Conservation (phyloP, 2,113 vertebrate species). For the Takifugu bimaculatus region DNA sequence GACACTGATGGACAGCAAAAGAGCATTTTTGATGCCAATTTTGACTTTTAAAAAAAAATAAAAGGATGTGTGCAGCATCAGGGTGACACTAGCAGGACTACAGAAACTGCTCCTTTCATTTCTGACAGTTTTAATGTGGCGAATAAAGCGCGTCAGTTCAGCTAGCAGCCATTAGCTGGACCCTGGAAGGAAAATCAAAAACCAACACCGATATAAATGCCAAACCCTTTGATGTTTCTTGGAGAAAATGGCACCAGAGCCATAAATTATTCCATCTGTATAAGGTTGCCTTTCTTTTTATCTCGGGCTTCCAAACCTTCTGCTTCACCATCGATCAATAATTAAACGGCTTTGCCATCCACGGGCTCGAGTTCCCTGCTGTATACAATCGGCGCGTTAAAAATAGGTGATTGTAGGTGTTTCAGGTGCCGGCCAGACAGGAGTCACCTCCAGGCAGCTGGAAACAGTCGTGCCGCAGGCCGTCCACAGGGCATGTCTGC, state of each 20-base stretch:
- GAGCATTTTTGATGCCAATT: no score
- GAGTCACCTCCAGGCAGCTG: conserved; percentile 22
- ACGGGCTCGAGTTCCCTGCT: conserved; percentile 22
- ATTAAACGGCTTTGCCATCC: conserved; percentile 34
- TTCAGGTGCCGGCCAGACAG: conserved; percentile 19
- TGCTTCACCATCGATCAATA: conserved; percentile 33
- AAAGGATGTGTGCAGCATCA: conserved; percentile 15
- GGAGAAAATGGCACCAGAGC: neutral
- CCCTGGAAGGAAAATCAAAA: conserved; percentile 23
- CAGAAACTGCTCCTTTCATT: conserved; percentile 39
- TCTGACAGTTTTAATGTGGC: conserved; percentile 42
- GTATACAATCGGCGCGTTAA: conserved; percentile 22
- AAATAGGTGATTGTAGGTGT: conserved; percentile 39
- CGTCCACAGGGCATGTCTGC: conserved; percentile 24
- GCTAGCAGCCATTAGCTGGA: no score
- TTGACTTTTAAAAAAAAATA: no score
- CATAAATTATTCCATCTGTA: neutral
- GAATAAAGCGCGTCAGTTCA: conserved; percentile 9
- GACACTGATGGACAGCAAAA: no score
- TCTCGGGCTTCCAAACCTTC: conserved; percentile 1
- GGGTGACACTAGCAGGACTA: neutral
- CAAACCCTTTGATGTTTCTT: conserved; percentile 14
- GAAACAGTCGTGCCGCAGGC: conserved; percentile 33
- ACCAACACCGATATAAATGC: conserved; percentile 13
- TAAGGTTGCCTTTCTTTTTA: conserved; percentile 12